A percentile compares a stretch with the other conserved stretches of the same genome.
phyloP scores from a whole-genome alignment of 53 echinoderm and acorn worm genomes.

The Henricia sp. region DNA sequence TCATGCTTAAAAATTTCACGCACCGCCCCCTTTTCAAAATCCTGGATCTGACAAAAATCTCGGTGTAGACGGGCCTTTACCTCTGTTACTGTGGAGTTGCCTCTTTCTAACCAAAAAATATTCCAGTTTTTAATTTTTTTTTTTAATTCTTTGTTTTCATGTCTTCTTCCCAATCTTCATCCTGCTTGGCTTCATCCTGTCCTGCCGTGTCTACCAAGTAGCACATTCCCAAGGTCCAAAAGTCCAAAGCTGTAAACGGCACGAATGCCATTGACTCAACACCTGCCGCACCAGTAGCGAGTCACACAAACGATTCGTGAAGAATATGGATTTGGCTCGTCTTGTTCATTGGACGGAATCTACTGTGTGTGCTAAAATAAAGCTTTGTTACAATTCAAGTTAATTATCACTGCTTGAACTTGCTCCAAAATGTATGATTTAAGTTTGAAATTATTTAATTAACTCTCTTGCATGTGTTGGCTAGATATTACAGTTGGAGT shows the following conservation, averaged over 20 bases:
- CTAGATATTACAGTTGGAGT: too few species aligned
- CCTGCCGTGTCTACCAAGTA: conserved; percentile 11
- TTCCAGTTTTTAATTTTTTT: conserved; percentile 2
- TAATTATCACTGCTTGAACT: too few species aligned
- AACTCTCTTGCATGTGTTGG: too few species aligned
- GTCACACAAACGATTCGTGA: conserved; percentile 5
- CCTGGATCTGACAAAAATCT: too few species aligned
- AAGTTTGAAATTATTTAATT: too few species aligned
- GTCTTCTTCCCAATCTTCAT: not conserved
- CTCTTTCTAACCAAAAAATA: not conserved
- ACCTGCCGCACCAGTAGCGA: not conserved
- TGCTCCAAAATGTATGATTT: too few species aligned
- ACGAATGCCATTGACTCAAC: not conserved
- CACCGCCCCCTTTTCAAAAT: too few species aligned
- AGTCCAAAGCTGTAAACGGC: conserved; percentile 49
- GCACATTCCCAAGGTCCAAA: conserved; percentile 57
- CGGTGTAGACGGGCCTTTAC: too few species aligned
- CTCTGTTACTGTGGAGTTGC: not conserved
- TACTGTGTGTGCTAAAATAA: too few species aligned
- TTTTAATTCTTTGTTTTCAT: conserved; percentile 27
- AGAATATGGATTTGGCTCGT: not conserved
- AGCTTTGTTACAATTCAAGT: too few species aligned
- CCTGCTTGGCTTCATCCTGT: not conserved
- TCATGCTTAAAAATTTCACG: too few species aligned
- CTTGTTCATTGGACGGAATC: too few species aligned